These are phyloP conservation scores for Adelges cooleyi DNA, from an alignment of 1,140 invertebrate genomes.

Conservation along the genomic window DNA sequence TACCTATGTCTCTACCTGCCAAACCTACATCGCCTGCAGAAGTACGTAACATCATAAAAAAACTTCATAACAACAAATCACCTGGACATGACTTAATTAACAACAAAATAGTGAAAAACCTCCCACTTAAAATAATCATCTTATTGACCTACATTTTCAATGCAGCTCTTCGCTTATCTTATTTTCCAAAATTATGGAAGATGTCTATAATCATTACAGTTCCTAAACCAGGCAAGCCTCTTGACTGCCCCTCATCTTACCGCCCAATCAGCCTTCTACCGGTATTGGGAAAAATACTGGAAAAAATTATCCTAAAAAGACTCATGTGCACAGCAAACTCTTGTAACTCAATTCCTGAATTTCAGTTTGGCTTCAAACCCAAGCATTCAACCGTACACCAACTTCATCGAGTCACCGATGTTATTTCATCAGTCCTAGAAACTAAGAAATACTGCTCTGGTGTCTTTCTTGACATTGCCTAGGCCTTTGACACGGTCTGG, in stretches of 20 bases:
- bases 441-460: conserved; percentile 32
- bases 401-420: neutral
- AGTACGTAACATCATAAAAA: neutral
- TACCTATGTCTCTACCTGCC: neutral
- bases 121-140: conserved; percentile 14
- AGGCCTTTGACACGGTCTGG: conserved; percentile 32
- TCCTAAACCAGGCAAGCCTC: conserved; percentile 33
- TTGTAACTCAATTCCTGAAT: conserved; percentile 19
- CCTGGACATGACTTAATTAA: conserved; percentile 17
- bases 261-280: conserved; percentile 36
- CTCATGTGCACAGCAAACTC: conserved; percentile 3
- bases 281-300: conserved; percentile 31
- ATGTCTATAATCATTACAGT: conserved; percentile 35
- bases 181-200: conserved; percentile 33
- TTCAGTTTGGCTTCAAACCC: conserved; percentile 16
- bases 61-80: neutral
- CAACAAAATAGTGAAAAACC: neutral
- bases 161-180: neutral
- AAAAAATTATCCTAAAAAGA: conserved; percentile 31
- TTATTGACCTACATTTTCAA: neutral
- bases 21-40: neutral
- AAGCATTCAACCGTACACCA: conserved; percentile 6
- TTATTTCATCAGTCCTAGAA: neutral
- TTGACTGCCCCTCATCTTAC: conserved; percentile 30
- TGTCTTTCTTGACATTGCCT: conserved; percentile 36